phyloP scores from a whole-genome alignment of 2,888 invertebrate genomes.

The Phortica okadai region DNA sequence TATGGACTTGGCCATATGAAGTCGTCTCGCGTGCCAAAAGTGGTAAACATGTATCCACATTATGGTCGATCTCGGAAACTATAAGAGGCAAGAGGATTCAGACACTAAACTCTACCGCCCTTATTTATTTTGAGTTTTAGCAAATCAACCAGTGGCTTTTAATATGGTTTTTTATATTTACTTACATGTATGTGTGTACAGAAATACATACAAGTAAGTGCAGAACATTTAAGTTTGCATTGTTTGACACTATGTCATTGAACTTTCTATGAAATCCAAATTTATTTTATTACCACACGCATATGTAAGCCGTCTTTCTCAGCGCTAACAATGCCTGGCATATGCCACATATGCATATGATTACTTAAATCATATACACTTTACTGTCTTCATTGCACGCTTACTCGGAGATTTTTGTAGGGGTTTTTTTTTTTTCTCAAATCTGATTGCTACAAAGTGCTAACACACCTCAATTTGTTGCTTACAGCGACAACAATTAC shows the following conservation, averaged over 20 bases:
- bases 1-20: background rate
- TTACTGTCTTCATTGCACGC: constrained; percentile 28
- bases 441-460: constrained; percentile 58
- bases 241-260: too few relatives aligned
- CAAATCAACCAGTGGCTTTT: too few relatives aligned
- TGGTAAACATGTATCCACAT: too few relatives aligned
- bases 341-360: constrained; percentile 38
- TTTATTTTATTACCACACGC: background rate
- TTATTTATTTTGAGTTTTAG: too few relatives aligned
- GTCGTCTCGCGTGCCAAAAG: too few relatives aligned
- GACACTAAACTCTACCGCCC: too few relatives aligned
- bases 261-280: too few relatives aligned
- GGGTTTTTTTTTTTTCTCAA: constrained; percentile 29
- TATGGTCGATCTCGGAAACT: too few relatives aligned
- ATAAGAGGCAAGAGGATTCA: too few relatives aligned
- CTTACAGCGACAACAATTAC: constrained; percentile 48
- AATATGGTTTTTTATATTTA: too few relatives aligned
- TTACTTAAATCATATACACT: constrained; percentile 57
- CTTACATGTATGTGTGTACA: background rate
- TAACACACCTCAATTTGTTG: constrained; percentile 48
- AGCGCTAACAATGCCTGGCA: background rate
- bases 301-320: background rate
- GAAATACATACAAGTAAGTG: background rate
- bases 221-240: too few relatives aligned
- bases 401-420: background rate